Evolutionary conservation across 2,888 invertebrate genomes (phyloP), one percentile per base, ranked within the genome.

Genomic region (Aphrophora alni): DNA sequence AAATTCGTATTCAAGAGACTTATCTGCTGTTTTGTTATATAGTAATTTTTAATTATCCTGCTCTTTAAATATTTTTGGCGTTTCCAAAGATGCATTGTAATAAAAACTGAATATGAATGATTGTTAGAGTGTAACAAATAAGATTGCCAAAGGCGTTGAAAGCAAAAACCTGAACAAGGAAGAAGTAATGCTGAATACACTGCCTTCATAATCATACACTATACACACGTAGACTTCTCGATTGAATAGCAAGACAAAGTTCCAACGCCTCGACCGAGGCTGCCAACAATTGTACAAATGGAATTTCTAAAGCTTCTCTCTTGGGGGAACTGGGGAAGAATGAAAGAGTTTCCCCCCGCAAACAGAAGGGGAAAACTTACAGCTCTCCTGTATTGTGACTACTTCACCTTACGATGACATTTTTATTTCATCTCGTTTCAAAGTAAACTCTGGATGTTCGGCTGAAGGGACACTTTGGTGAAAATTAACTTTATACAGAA

Each of bases 261-360:
- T 59, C 59, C 59, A 59, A 59, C 59, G 59, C 59, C 59, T 59
- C 59, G 59, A 21, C 59, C 59, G 59, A 59, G 59, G 12, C 59
- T 59, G 59, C 59, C 21, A 59, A 59, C 59, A 59, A 59, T 59
- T 59, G 59, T 59, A 59, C 59, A 59, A 59, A 59, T 59, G 59
- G 59, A 59, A 59, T 59, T 59, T 59, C 59, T 59, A 59, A 59
- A 59, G 59, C 59, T 59, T 59, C 59, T 59, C 59, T 21, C 59
- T 59, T 59, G 59, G 59, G 59, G 59, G 21, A 59, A n/a, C 12
- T n/a, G 59, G 59, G 59, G 59, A 59, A 59, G 21, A 21, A 21
- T n/a, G 12, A 21, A 4, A n/a, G 21, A n/a, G 2, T 59, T 59
- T 21, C 59, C 59, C 59, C 59, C 8, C 33, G 33, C 1, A 21